Evolutionary conservation across 2,797 vertebrate species (phyloP), one percentile per base, ranked within the genome.

Genomic region (Graptemys geographica): DNA sequence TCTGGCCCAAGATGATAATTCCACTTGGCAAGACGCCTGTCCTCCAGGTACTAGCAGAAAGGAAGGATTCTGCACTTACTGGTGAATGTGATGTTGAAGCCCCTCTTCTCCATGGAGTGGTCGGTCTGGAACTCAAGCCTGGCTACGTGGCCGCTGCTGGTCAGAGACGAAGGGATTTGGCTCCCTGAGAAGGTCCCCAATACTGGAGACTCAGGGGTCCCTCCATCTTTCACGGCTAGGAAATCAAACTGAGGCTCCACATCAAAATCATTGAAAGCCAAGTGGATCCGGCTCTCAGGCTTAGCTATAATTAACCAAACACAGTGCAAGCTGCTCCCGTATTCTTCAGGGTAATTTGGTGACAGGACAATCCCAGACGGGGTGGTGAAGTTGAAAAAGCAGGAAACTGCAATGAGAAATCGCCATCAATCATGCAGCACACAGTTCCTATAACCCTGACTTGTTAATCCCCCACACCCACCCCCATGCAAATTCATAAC

Each of bases 231-330:
- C 94, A 99, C 99, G 0, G 99, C 99, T 93, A 99, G 98, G 97
- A 99, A 99, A 94, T 99, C 99, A 83, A 99, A 99, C 98, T 99
- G 99, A 59, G 99, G 99, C 98, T 99, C 99, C 98, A 99, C 99
- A 2, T 99, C 99, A 44, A 99, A 99, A 98, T 99, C 99, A 1
- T 99, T 99, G 98, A 99, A 99, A 93, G 99, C 99, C 98, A 99
- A 96, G 98, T 99, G 99, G 97, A 99, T 99, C 59, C 99, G 97
- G 98, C 99, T 99, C 97, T 99, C 99, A 0, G 99, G 99, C 83
- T 99, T 99, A 90, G 99, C 98, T 86, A 99, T 99, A 98, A 99
- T 99, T 53, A 99, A 98, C 99, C 99, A 99, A 95, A 99, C 99
- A 1, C 99, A 99, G 98, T 99, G 99, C 98, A 99, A 99, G 97